Evolutionary conservation across 2,113 vertebrate genomes (phyloP).

Genomic region (Ceyx melanurus): DNA sequence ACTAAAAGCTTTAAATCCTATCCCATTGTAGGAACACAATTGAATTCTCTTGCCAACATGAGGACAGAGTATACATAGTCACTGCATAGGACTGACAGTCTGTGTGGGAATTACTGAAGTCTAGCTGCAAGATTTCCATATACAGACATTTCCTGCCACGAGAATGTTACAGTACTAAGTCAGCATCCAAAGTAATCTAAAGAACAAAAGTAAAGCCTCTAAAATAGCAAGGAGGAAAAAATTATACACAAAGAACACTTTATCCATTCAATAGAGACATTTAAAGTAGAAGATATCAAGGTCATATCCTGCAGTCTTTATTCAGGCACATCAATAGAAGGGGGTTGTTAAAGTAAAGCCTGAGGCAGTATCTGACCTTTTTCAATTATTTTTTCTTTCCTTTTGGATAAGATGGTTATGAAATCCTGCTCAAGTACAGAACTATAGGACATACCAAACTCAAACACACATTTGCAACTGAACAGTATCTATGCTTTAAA

Average conservation of each 20-base stretch:
- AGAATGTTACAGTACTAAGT: constrained; percentile 26
- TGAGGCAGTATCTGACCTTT: constrained; percentile 28
- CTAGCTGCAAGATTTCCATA: constrained; percentile 63
- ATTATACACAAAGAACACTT: constrained; percentile 30
- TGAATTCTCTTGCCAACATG: constrained; percentile 42
- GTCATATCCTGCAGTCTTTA: constrained; percentile 24
- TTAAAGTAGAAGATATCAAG: constrained; percentile 35
- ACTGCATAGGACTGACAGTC: constrained; percentile 54
- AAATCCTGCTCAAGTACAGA: neutral
- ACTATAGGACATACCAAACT: neutral
- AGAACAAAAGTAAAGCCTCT: constrained; percentile 47
- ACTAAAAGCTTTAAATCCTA: constrained; percentile 70
- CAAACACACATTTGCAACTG: neutral
- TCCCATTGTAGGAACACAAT: constrained; percentile 52
- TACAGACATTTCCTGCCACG: constrained; percentile 43
- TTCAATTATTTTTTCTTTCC: neutral
- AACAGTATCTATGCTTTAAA: neutral
- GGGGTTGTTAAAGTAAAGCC: constrained; percentile 18
- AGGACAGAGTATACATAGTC: constrained; percentile 58
- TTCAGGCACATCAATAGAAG: constrained; percentile 25
- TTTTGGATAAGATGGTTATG: neutral
- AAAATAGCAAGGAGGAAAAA: constrained; percentile 41
- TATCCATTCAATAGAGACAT: constrained; percentile 54
- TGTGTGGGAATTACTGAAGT: constrained; percentile 71
- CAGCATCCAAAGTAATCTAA: constrained; percentile 51